Evolutionary conservation across 2,113 vertebrate genomes (phyloP).

Genomic region (Podarcis muralis): DNA sequence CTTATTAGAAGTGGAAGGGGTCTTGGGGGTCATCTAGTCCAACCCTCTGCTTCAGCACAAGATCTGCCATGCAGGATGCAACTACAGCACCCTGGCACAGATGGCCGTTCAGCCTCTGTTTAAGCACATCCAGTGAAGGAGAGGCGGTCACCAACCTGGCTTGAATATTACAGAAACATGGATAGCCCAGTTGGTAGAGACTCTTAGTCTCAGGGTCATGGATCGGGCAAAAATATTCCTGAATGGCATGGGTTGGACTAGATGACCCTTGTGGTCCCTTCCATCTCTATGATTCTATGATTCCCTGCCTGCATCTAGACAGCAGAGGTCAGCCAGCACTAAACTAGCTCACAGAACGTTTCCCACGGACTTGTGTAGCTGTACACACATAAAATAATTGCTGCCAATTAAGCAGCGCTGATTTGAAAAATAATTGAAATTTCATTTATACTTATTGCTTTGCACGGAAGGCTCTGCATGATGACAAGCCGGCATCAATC

Average conservation of each 20-base stretch:
- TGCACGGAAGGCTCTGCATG: conserved; percentile 18
- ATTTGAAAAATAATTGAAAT: conserved; percentile 53
- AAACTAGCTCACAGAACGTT: conserved; percentile 22
- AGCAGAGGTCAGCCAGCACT: background rate
- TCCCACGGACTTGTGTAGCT: background rate
- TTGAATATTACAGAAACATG: accelerated
- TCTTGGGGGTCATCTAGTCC: background rate
- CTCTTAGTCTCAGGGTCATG: too few species aligned
- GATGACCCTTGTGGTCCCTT: too few species aligned
- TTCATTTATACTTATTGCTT: conserved; percentile 47
- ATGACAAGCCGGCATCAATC: conserved; percentile 7
- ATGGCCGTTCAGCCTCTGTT: background rate
- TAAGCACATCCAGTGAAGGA: background rate
- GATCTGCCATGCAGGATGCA: too few species aligned
- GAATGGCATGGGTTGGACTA: too few species aligned
- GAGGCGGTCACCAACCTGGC: background rate
- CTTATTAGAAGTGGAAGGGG: background rate
- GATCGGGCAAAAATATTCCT: too few species aligned
- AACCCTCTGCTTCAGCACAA: background rate
- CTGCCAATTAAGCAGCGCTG: conserved; percentile 30
- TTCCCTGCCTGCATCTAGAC: background rate
- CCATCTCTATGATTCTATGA: too few species aligned
- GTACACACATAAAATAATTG: conserved; percentile 26
- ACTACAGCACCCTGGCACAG: background rate
- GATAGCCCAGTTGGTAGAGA: too few species aligned